Conservation (phyloP, 2,888 invertebrate genomes). For the Liodrosophila aerea region DNA sequence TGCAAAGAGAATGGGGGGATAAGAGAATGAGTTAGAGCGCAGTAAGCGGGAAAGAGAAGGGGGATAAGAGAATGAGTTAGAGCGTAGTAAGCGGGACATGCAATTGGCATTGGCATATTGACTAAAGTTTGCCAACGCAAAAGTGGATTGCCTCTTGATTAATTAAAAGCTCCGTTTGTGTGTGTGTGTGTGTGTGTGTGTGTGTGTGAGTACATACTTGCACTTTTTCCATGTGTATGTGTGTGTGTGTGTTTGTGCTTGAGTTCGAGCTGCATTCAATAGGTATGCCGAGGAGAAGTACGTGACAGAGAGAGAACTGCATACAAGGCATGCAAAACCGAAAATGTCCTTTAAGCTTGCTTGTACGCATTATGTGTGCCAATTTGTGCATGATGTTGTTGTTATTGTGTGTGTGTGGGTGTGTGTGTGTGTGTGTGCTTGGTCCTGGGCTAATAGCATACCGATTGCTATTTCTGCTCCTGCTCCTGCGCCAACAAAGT, state of each 20-base stretch:
- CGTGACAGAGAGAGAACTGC: slow-evolving; percentile 2
- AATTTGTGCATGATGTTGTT: slow-evolving; percentile 14
- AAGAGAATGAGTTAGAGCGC: too few relatives aligned
- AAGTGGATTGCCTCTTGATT: slow-evolving; percentile 73
- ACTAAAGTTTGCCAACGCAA: slow-evolving; percentile 52
- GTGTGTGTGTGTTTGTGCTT: slow-evolving; percentile 8
- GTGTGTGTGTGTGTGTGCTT: slow-evolving; percentile 3
- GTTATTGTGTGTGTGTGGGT: slow-evolving; percentile 19
- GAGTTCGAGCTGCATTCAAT: slow-evolving; percentile 11
- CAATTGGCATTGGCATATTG: slow-evolving; percentile 63
- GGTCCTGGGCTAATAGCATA: too few relatives aligned
- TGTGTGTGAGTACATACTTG: background rate
- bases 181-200: background rate
- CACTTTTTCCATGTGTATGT: background rate
- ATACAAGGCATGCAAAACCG: slow-evolving; percentile 13
- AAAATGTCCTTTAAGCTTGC: slow-evolving; percentile 56
- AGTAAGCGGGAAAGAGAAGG: too few relatives aligned
- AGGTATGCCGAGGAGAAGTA: slow-evolving; percentile 2
- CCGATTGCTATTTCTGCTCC: slow-evolving; percentile 2
- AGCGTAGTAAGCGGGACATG: slow-evolving; percentile 17
- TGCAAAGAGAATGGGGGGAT: too few relatives aligned
- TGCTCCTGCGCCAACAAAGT: slow-evolving; percentile 23
- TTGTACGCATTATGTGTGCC: slow-evolving; percentile 43
- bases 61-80: too few relatives aligned
- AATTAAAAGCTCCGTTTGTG: slow-evolving; percentile 64